Base-by-base conservation (phyloP, 2,113 vertebrate species). In the Sapajus apella region DNA sequence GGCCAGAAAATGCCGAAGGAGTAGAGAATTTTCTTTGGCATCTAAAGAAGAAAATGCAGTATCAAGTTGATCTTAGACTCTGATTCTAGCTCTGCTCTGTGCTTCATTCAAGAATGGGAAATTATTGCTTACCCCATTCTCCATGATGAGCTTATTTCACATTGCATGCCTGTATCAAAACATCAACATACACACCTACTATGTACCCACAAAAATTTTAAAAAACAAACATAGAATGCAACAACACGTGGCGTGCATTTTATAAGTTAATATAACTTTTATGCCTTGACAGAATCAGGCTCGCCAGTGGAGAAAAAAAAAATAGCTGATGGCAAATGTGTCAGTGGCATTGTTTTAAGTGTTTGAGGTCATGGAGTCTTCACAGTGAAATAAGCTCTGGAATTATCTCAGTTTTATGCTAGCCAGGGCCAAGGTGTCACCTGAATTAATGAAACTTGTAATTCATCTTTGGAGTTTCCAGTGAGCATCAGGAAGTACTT, bases 391-490 rank as follows among this genome's bases (percentile, higher is more conserved):
- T 76, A 0, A 0, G 93, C 86, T 58, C 30, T n/a, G 84, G 92
- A 96, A 91, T 92, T 82, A 90, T 95, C 96, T 97, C 47, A 5
- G 70, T 97, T 84, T 86, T 82, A 47, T n/a, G 80, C 82, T 97
- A 93, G 76, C 88, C 87, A 96, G 95, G 66, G 56, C 94, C 95
- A 70, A n/a, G 89, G 89, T 96, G 96, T 93, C 97, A 94, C 45
- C 82, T 82, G 76, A 97, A 96, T 98, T 92, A 94, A 86, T 84
- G 91, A 91, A 64, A 85, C 16, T 90, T 87, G 96, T 88, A 91
- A 84, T 97, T 98, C 76, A 96, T 96, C 93, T 97, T 81, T 43
- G 79, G 95, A 77, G 55, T 97, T 96, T 95, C 95, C 96, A 83
- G 73, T 18, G 58, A 95, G 50, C 82, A 50, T 91, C 95, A 91